Conservation (phyloP, 2,797 vertebrate species). For the Bovichtus diacanthus region DNA sequence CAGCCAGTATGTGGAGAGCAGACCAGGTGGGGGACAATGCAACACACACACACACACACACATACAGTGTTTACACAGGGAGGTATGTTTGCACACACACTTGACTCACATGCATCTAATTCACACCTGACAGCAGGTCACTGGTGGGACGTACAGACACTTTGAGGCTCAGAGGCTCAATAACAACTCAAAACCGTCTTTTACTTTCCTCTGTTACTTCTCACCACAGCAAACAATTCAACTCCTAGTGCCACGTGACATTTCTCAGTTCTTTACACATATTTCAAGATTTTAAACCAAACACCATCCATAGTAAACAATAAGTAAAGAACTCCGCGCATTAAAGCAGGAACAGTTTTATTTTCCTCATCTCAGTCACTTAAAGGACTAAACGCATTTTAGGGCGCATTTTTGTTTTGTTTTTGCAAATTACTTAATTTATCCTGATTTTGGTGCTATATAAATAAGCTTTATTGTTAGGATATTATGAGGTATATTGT, state of each 20-base stretch:
- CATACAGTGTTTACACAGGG: constrained; percentile 41
- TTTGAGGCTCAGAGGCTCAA: not conserved
- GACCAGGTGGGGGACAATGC: constrained; percentile 88
- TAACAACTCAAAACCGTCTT: constrained; percentile 21
- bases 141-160: not conserved
- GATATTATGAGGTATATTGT: too few relatives aligned
- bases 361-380: too few relatives aligned
- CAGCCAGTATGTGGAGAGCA: constrained; percentile 96
- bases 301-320: too few relatives aligned
- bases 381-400: too few relatives aligned
- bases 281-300: not conserved
- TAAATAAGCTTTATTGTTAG: too few relatives aligned
- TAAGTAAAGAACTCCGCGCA: not conserved
- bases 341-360: not conserved
- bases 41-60: constrained; percentile 21
- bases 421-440: too few relatives aligned
- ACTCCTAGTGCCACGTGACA: too few relatives aligned
- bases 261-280: too few relatives aligned
- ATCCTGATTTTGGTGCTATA: too few relatives aligned
- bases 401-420: too few relatives aligned
- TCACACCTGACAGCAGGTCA: constrained; percentile 17
- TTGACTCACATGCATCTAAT: not conserved
- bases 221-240: not conserved
- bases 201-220: not conserved
- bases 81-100: constrained; percentile 35